Percentiles rank a stretch among this genome's conserved stretches.
These are phyloP conservation scores for Tetramorium simillimum DNA, from an alignment of 1,140 invertebrate species.

Conservation along the genomic window DNA sequence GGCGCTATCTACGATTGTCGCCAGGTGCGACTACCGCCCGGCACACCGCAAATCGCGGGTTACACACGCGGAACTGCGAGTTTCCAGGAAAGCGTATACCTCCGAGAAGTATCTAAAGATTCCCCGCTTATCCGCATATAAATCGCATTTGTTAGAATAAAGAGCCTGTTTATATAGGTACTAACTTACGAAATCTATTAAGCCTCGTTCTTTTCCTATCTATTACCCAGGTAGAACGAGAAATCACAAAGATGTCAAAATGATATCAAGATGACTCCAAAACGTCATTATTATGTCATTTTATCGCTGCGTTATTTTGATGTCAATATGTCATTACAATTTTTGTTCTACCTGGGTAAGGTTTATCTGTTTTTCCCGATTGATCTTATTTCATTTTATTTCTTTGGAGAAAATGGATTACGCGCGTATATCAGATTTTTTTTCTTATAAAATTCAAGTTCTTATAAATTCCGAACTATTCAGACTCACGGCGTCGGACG, in stretches of 20 bases:
- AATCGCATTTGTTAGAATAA: constrained; percentile 12
- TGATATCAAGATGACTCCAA: too few species aligned
- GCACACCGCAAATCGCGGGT: constrained; percentile 10
- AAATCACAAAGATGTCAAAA: too few species aligned
- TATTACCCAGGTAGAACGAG: background rate
- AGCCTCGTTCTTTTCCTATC: background rate
- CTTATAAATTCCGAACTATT: constrained; percentile 10
- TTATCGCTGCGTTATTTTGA: too few species aligned
- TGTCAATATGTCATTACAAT: too few species aligned
- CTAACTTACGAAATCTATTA: background rate
- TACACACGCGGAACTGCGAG: constrained; percentile 22
- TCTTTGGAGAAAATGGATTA: background rate
- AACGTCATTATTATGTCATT: too few species aligned
- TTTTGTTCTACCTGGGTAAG: background rate
- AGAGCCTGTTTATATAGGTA: background rate
- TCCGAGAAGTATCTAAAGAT: background rate
- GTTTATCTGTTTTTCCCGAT: background rate
- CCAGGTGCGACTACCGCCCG: constrained; percentile 38
- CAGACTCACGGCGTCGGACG: background rate
- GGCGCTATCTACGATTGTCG: constrained; percentile 6
- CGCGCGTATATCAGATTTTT: background rate
- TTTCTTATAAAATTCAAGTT: background rate
- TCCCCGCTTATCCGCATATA: background rate
- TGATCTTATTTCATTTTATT: background rate
- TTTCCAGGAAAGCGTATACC: constrained; percentile 8